Conservation (phyloP, 1,140 invertebrate genomes). For the Rhopalosiphum maidis region DNA sequence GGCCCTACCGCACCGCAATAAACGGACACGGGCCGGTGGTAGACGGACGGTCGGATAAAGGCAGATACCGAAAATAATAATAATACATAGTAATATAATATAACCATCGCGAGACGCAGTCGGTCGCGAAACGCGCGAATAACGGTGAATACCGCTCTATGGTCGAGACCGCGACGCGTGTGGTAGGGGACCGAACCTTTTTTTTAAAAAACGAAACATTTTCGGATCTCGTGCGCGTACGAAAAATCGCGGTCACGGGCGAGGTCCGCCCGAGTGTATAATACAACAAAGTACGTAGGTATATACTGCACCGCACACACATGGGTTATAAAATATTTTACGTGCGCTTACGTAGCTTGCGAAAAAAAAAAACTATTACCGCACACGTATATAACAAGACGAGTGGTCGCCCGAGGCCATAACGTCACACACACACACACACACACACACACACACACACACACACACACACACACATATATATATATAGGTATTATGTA, state of each 20-base stretch:
- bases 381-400: neutral
- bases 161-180: neutral
- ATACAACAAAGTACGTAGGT: neutral
- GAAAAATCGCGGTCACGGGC: constrained; percentile 30
- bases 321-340: neutral
- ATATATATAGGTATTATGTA: too few relatives aligned
- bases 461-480: too few relatives aligned
- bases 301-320: neutral
- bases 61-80: neutral
- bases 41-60: neutral
- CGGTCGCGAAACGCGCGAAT: neutral
- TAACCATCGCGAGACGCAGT: neutral
- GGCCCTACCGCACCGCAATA: too few relatives aligned
- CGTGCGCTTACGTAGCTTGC: neutral
- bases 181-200: neutral
- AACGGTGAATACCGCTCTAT: neutral
- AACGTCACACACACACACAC: neutral
- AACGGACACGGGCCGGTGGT: neutral
- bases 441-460: too few relatives aligned
- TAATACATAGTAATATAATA: too few relatives aligned
- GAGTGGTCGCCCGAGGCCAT: neutral
- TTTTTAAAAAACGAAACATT: neutral
- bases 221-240: neutral
- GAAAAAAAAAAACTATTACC: neutral
- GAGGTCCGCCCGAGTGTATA: neutral